Percentiles rank a stretch among this genome's conserved stretches.
Evolutionary conservation across 2,797 vertebrate genomes (phyloP).

Genomic region (Hybognathus amarus): DNA sequence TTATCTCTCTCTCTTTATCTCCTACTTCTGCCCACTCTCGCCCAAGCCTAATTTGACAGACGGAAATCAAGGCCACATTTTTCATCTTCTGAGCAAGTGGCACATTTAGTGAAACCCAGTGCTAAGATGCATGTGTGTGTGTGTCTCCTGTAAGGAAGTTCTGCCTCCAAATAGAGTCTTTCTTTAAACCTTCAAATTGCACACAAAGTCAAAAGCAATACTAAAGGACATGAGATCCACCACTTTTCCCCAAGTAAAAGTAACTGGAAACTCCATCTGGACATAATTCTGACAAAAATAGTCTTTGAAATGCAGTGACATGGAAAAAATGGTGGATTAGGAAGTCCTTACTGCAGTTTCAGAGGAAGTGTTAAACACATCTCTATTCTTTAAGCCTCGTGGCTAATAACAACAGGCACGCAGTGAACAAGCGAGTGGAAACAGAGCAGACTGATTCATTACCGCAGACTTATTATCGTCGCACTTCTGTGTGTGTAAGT

Average conservation of each 20-base stretch:
- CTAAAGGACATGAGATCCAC: conserved; percentile 23
- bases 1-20: not conserved
- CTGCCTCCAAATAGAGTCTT: conserved; percentile 28
- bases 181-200: conserved; percentile 22
- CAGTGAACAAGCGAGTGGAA: not conserved
- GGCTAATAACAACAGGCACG: not conserved
- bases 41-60: conserved; percentile 40
- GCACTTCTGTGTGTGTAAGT: not conserved
- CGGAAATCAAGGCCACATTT: conserved; percentile 15
- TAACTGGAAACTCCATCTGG: not conserved
- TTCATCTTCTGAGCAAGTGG: conserved; percentile 1
- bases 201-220: conserved; percentile 19
- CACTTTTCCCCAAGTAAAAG: not conserved
- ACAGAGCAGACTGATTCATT: conserved; percentile 5
- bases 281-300: conserved; percentile 13
- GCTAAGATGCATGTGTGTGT: not conserved
- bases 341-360: not conserved
- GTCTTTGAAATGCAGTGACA: conserved; percentile 6
- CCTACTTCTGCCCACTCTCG: not conserved
- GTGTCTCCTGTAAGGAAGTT: not conserved
- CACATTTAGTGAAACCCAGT: not conserved
- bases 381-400: not conserved
- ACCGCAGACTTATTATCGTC: not conserved
- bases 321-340: not conserved
- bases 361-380: not conserved